phyloP scores from a whole-genome alignment of 2,113 vertebrate genomes.

The Larimichthys crocea region DNA sequence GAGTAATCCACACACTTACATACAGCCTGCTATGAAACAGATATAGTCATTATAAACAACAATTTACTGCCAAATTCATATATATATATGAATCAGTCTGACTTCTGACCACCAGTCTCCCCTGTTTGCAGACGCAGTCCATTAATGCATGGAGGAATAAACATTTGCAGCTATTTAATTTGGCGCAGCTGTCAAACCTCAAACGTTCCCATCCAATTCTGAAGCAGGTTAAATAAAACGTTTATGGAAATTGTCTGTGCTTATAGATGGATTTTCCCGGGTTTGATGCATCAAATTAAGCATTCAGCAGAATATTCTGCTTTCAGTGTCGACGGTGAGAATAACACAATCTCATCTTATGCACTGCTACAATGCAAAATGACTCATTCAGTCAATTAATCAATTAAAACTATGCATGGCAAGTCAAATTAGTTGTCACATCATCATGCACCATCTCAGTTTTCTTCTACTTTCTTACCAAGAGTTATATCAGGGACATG shows the following conservation, averaged over 20 bases:
- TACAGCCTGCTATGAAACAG: neutral
- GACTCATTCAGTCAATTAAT: no score
- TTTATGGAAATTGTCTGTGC: neutral
- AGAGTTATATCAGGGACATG: no score
- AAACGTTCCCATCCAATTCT: no score
- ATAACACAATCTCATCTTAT: no score
- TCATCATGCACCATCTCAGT: no score
- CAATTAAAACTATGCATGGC: no score
- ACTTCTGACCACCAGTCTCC: neutral
- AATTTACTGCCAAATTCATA: neutral
- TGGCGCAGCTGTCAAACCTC: neutral
- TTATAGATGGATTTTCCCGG: neutral
- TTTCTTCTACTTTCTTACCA: no score
- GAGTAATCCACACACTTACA: neutral
- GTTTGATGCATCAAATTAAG: neutral
- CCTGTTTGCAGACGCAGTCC: neutral
- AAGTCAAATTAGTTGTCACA: no score
- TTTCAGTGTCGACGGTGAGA: no score
- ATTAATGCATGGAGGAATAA: neutral
- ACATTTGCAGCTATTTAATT: neutral
- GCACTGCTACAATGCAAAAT: no score
- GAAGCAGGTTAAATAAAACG: neutral
- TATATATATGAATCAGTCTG: neutral
- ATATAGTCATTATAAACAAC: neutral
- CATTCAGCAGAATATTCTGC: no score